Percentiles rank a stretch among this genome's conserved stretches.
phyloP scores from a whole-genome alignment of 2,888 invertebrate species.

The Drosophila gaucha region DNA sequence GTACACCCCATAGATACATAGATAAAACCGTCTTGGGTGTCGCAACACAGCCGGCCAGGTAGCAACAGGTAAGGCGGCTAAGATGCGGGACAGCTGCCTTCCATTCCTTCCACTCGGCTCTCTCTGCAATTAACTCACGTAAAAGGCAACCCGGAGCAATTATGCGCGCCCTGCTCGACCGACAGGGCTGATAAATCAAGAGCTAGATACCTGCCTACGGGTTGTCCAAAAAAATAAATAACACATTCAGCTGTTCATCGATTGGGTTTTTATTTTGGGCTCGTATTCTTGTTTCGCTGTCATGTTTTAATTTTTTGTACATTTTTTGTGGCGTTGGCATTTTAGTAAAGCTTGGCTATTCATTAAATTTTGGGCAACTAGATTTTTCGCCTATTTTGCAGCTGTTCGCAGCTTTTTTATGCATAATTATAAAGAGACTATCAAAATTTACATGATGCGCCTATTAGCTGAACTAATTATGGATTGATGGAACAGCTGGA shows the following conservation, averaged over 20 bases:
- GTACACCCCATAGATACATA: slow-evolving; percentile 41
- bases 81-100: slow-evolving; percentile 60
- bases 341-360: slow-evolving; percentile 38
- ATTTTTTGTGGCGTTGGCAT: slow-evolving; percentile 31
- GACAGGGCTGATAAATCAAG: slow-evolving; percentile 43
- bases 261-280: slow-evolving; percentile 40
- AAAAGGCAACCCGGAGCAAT: slow-evolving; percentile 30
- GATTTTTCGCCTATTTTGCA: slow-evolving; percentile 53
- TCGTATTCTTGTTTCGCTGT: slow-evolving; percentile 39
- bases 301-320: slow-evolving; percentile 27
- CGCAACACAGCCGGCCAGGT: slow-evolving; percentile 57
- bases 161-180: slow-evolving; percentile 38
- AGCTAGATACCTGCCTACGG: slow-evolving; percentile 41
- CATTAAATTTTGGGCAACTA: slow-evolving; percentile 37
- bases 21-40: slow-evolving; percentile 64
- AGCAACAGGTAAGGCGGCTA: slow-evolving; percentile 58
- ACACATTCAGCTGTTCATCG: slow-evolving; percentile 47
- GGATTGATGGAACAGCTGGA: slow-evolving; percentile 1
- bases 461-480: slow-evolving; percentile 26
- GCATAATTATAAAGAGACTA: slow-evolving; percentile 31
- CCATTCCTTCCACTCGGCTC: slow-evolving; percentile 3
- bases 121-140: slow-evolving; percentile 56
- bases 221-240: slow-evolving; percentile 14
- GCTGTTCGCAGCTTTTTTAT: slow-evolving; percentile 41
- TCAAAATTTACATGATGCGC: slow-evolving; percentile 19